Conservation (phyloP, 2,113 vertebrate genomes). For the Eolophus roseicapilla region DNA sequence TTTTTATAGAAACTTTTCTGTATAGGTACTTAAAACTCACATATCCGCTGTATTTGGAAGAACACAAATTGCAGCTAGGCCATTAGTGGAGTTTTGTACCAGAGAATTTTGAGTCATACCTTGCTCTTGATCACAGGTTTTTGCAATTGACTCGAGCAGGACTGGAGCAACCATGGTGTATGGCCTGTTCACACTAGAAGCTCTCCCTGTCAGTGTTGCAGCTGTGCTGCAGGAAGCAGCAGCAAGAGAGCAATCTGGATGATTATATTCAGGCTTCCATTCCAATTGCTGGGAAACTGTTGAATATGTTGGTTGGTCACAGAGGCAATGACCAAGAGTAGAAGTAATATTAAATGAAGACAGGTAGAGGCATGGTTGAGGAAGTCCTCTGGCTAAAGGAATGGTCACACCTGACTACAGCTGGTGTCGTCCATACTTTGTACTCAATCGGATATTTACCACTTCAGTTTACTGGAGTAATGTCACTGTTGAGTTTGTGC, state of each 20-base stretch:
- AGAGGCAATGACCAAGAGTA: neutral
- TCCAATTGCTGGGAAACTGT: neutral
- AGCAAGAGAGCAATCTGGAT: neutral
- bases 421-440: neutral
- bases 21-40: neutral
- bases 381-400: neutral
- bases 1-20: neutral
- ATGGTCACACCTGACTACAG: neutral
- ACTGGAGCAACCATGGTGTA: neutral
- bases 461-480: neutral
- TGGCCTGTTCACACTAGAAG: neutral
- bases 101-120: neutral
- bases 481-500: neutral
- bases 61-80: neutral
- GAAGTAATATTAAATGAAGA: neutral
- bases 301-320: neutral
- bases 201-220: accelerated
- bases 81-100: neutral
- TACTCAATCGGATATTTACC: neutral
- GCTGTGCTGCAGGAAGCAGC: neutral
- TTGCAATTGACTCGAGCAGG: neutral
- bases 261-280: neutral
- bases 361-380: neutral
- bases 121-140: neutral
- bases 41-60: neutral